Percentiles rank a stretch among this genome's conserved stretches.
phyloP scores from a whole-genome alignment of 2,888 invertebrate genomes.

The Leptopilina drosophilae region DNA sequence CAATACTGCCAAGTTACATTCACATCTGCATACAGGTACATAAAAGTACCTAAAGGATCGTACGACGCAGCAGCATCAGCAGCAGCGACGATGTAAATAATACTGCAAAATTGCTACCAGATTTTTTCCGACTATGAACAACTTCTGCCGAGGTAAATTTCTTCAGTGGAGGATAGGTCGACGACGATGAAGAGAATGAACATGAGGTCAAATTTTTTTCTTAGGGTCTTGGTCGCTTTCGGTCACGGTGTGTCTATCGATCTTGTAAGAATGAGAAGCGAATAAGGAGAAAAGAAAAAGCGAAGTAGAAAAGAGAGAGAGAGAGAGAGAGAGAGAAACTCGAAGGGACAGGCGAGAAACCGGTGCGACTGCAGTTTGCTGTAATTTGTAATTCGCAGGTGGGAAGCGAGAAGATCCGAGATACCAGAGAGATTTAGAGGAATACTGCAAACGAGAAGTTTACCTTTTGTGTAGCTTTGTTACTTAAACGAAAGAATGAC shows the following conservation, averaged over 20 bases:
- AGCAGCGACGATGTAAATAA: conserved; percentile 65
- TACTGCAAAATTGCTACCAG: conserved; percentile 69
- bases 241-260: conserved; percentile 34
- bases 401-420: conserved; percentile 59
- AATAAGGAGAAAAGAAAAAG: conserved; percentile 46
- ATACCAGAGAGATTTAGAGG: conserved; percentile 58
- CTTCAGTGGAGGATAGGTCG: conserved; percentile 33
- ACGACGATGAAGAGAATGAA: conserved; percentile 20
- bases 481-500: conserved; percentile 24
- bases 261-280: conserved; percentile 44
- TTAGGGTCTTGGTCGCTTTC: conserved; percentile 20
- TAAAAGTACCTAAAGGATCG: conserved; percentile 41
- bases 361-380: conserved; percentile 59
- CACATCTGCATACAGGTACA: conserved; percentile 45
- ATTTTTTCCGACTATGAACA: conserved; percentile 40
- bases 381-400: conserved; percentile 61
- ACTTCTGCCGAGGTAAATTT: conserved; percentile 26
- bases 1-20: conserved; percentile 47
- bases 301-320: conserved; percentile 47
- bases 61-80: conserved; percentile 33
- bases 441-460: conserved; percentile 39
- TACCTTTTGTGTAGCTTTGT: conserved; percentile 4
- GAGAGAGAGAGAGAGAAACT: conserved; percentile 45
- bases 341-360: conserved; percentile 57
- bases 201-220: conserved; percentile 36